These are phyloP conservation scores for Xestoiulus laeticollis DNA, from an alignment of 2,888 invertebrate genomes.

Conservation along the genomic window DNA sequence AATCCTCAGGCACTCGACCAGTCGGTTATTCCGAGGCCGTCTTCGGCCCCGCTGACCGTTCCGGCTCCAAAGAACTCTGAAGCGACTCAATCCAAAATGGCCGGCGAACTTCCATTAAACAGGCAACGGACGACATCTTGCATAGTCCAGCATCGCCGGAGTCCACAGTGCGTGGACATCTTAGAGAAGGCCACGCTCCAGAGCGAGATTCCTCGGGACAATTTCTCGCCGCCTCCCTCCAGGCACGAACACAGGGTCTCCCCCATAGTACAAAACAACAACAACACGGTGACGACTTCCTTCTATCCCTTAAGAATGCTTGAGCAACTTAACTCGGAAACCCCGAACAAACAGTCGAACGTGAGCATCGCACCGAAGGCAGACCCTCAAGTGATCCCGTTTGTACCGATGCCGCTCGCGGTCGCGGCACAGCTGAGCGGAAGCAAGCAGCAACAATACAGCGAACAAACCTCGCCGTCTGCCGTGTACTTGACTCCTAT, in stretches of 20 bases:
- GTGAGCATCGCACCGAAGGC: background rate
- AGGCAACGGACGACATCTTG: slow-evolving; percentile 58
- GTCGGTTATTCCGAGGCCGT: slow-evolving; percentile 59
- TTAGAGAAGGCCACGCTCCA: slow-evolving; percentile 19
- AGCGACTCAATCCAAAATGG: background rate
- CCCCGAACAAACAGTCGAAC: slow-evolving; percentile 51
- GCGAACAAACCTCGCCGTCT: background rate
- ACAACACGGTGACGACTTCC: background rate
- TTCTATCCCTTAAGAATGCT: background rate
- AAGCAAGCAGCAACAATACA: background rate
- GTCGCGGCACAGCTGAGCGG: slow-evolving; percentile 66
- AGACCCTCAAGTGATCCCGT: slow-evolving; percentile 55
- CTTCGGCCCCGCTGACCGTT: slow-evolving; percentile 32
- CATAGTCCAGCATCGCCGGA: slow-evolving; percentile 27
- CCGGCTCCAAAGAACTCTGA: background rate
- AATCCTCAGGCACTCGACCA: background rate
- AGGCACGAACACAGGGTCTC: slow-evolving; percentile 66
- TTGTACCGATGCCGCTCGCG: slow-evolving; percentile 64
- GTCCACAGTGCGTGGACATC: slow-evolving; percentile 1
- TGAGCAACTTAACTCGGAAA: background rate
- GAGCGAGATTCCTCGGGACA: slow-evolving; percentile 25
- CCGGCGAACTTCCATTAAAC: slow-evolving; percentile 59
- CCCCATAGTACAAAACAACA: slow-evolving; percentile 59
- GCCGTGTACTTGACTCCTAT: slow-evolving; percentile 36
- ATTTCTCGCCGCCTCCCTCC: slow-evolving; percentile 61